Evolutionary conservation across 1,140 invertebrate genomes (phyloP), one percentile per base, ranked within the genome.

Genomic region (Drosophila grimshawi): DNA sequence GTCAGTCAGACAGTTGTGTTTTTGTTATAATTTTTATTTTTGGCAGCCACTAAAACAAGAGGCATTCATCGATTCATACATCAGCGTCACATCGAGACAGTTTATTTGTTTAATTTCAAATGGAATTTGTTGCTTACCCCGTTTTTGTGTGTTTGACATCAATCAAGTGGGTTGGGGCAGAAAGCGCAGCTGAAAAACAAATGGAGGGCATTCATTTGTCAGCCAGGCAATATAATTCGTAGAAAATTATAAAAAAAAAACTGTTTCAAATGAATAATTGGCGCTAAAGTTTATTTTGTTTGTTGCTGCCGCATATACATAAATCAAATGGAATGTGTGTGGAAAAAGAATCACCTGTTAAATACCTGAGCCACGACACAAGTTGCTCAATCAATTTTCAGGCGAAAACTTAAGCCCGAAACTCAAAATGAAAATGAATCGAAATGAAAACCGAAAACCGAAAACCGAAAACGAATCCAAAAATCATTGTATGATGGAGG

Each of bases 311-410:
- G 41, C 57, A 35, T 48, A 68, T 10, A 41, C 39, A 41, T 68
- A 43, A 56, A 70, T 70, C 60, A 64, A 70, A 64, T 6, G 33
- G 5, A 46, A 45, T 30, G 33, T 10, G 11, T 10, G 5, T 19
- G 3, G 3, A 41, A 67, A 43, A 49, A 61, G 62, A 69, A 74
- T 61, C 60, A 76, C 45, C 64, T 82, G 80, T 55, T 82, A 57
- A 79, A 79, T 61, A 76, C 75, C 45, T 61, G 29, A 53, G 46
- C 61, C 66, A 46, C 56, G 80, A 80, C 78, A 80, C 73, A 33
- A 55, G 85, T 88, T 76, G 77, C 80, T 88, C 85, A 88, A 88
- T 88, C 83, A 88, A 88, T 88, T 88, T 73, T 53, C 72, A 67
- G 65, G 66, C 83, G 80, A 83, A 88, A 88, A 89, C 72, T 83